Evolutionary conservation across 2,113 vertebrate genomes (phyloP), one percentile per base, ranked within the genome.

Genomic region (Zapornia atra): DNA sequence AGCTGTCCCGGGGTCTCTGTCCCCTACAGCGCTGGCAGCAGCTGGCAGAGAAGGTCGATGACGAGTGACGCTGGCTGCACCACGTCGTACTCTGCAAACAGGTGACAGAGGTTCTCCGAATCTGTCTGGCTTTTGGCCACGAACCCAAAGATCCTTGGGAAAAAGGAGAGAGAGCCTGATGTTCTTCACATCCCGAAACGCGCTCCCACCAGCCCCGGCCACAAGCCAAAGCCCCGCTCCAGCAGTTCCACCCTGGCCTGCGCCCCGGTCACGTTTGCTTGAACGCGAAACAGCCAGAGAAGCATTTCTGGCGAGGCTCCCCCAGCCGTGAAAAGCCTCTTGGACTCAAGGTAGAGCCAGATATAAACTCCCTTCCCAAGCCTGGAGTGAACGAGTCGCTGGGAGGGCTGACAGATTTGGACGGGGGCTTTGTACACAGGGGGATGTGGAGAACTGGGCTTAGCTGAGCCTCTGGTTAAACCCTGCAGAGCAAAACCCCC

Each of bases 121-220:
- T 98, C 98, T 2, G 98, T 97, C 51, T 98, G 97, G 77, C 96
- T 99, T 94, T 99, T 99, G 69, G 98, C 98, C 94, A 99, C 98
- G 5, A 99, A 98, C 56, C 99, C 99, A 53, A 99, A 99, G 96
- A 99, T 98, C 91, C 99, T 99, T 97, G 77, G 71, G 44, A 14
- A 65, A 65, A 77, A 66, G 79, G 70, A 97, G 72, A 48, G 69
- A 86, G 88, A 51, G 42, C 13, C 5, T 29, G 8, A 12, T 16
- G 90, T 21, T 50, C 88, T 56, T 88, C 77, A 70, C 57, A 31
- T 76, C 50, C 53, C 44, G 25, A 33, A 88, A 91, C 31, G 33
- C 1, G 5, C 65, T 92, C 29, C 34, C 75, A 93, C 51, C 29
- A 66, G 59, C 85, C 56, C 68, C 48, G 9, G 90, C 87, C 76